phyloP scores from a whole-genome alignment of 1,140 invertebrate species.

The Nasonia longicornis region DNA sequence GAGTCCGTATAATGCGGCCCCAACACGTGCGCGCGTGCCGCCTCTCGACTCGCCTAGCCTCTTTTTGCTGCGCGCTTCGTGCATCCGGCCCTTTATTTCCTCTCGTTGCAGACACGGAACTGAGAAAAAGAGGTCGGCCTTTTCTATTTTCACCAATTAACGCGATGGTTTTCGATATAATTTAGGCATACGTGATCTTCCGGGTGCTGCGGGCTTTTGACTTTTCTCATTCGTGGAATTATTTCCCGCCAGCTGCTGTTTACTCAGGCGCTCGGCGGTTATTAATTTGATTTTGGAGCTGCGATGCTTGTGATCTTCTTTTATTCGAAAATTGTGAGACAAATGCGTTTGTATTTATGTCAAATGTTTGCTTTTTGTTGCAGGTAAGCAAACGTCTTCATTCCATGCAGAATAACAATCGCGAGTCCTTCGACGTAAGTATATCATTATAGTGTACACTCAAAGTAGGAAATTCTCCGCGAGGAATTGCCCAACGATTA shows the following conservation, averaged over 20 bases:
- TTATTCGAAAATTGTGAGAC: too few species aligned
- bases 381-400: not conserved
- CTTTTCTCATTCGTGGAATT: not conserved
- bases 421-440: not conserved
- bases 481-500: not conserved
- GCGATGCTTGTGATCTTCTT: too few species aligned
- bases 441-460: too few species aligned
- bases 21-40: conserved; percentile 12
- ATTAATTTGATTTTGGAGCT: not conserved
- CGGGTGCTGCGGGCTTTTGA: not conserved
- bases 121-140: not conserved
- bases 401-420: not conserved
- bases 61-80: conserved; percentile 23
- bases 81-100: conserved; percentile 34
- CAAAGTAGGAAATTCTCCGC: not conserved
- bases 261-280: not conserved
- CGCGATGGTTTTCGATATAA: not conserved
- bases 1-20: not conserved
- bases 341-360: not conserved
- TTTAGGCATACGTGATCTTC: conserved; percentile 10
- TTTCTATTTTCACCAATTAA: conserved; percentile 42
- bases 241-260: not conserved
- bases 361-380: not conserved
- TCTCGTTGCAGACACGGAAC: not conserved
- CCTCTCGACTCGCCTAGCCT: not conserved